These are phyloP conservation scores for Drosophila willistoni DNA, from an alignment of 1,140 invertebrate genomes.

Conservation along the genomic window DNA sequence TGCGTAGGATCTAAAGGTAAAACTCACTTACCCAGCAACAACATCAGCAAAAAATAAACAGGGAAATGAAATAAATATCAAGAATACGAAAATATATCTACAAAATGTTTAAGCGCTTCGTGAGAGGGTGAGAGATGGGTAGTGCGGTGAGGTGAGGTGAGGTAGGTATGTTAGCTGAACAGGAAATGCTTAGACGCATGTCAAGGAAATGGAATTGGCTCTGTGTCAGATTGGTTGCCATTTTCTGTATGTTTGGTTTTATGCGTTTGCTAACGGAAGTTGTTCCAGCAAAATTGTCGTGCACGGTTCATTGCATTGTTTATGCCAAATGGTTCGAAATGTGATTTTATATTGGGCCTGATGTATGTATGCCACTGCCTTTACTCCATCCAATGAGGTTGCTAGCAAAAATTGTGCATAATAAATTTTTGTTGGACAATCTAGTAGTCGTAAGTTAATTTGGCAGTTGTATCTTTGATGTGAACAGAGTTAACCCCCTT, in stretches of 20 bases:
- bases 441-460: too few relatives aligned
- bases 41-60: too few relatives aligned
- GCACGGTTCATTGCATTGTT: constrained; percentile 69
- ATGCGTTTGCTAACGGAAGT: constrained; percentile 49
- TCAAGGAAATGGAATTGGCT: constrained; percentile 62
- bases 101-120: not conserved
- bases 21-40: not conserved
- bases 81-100: constrained; percentile 23
- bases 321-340: constrained; percentile 64
- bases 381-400: not conserved
- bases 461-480: too few relatives aligned
- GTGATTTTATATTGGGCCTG: constrained; percentile 25
- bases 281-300: constrained; percentile 58
- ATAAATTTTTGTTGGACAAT: not conserved
- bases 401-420: not conserved
- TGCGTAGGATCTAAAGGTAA: constrained; percentile 44
- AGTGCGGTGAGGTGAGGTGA: too few relatives aligned
- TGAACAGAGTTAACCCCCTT: too few relatives aligned
- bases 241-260: not conserved
- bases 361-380: not conserved
- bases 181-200: constrained; percentile 32
- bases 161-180: constrained; percentile 19
- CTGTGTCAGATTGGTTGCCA: constrained; percentile 40
- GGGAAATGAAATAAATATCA: constrained; percentile 38
- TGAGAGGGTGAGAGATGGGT: too few relatives aligned